Evolutionary conservation across 2,113 vertebrate genomes (phyloP), one percentile per base, ranked within the genome.

Genomic region (Hippocampus barbouri): DNA sequence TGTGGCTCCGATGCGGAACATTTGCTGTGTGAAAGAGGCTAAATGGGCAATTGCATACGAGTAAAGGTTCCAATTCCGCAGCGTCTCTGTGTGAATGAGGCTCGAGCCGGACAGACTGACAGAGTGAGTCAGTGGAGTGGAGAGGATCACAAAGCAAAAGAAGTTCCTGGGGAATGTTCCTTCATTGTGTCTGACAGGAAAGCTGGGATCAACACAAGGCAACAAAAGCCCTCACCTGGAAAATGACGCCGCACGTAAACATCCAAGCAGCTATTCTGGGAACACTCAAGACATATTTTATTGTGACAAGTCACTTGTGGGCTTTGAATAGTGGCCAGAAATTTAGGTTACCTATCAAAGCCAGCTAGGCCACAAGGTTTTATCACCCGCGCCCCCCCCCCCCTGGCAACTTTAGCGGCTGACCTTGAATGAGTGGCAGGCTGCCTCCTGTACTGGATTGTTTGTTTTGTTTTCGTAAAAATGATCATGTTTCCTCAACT

Each of bases 141-240:
- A 23, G 63, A 65, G 59, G 15, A 59, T 59, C 56, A 59, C 56
- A 59, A 38, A 65, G 21, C 6, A n/a, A 64, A 34, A 63, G 38
- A 61, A 61, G 62, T 64, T 64, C 38, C 62, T 10, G 10, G 63
- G 63, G 63, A 65, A 65, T 65, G 27, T 65, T 43, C 63, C 40
- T 43, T 43, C 63, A 65, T 65, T 65, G 63, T 65, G 40, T 43
- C 40, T 14, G 25, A 65, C 40, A n/a, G 63, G 63, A 65, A 65
- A 65, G 63, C 38, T 41, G 63, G 40, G 63, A 65, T 65, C 21
- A 43, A 65, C 62, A 65, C 21, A 54, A 23, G 53, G 53, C 53
- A 65, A 65, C 27, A 41, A 41, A n/a, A 41, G 62, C 16, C 40
- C 43, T 30, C 63, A 65, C 63, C 63, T 65, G 63, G 63, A 41